Evolutionary conservation across 2,113 vertebrate genomes (phyloP).

Genomic region (Leptobrachium leishanense): DNA sequence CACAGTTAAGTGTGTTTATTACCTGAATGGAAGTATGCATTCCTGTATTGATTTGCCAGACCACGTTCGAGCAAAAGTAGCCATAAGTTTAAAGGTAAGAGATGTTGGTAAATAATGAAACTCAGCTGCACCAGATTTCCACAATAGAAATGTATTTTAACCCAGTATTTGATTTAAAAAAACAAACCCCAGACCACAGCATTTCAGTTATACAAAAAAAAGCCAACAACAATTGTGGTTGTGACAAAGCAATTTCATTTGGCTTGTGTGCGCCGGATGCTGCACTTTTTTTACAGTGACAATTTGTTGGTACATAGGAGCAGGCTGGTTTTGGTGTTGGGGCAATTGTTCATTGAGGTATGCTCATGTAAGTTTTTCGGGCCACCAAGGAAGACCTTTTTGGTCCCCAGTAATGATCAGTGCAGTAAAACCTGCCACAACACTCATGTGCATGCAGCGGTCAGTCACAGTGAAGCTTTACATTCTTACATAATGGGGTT

Average conservation of each 20-base stretch:
- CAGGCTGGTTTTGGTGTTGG: neutral
- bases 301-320: neutral
- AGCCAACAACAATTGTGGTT: neutral
- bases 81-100: no score
- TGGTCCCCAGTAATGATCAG: neutral
- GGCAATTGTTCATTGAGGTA: neutral
- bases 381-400: neutral
- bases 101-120: neutral
- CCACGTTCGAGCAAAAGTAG: no score
- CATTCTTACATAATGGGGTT: no score
- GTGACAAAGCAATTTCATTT: neutral
- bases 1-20: no score
- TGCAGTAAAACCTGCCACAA: neutral
- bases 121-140: neutral
- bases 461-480: neutral
- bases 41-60: no score
- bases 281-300: neutral
- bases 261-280: neutral
- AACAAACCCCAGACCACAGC: neutral
- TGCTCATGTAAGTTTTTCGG: neutral
- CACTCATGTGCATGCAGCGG: neutral
- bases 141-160: neutral
- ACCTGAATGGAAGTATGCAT: no score
- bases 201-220: neutral
- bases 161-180: neutral